phyloP scores from a whole-genome alignment of 2,797 vertebrate species.

The Acanthurus leucopareius region DNA sequence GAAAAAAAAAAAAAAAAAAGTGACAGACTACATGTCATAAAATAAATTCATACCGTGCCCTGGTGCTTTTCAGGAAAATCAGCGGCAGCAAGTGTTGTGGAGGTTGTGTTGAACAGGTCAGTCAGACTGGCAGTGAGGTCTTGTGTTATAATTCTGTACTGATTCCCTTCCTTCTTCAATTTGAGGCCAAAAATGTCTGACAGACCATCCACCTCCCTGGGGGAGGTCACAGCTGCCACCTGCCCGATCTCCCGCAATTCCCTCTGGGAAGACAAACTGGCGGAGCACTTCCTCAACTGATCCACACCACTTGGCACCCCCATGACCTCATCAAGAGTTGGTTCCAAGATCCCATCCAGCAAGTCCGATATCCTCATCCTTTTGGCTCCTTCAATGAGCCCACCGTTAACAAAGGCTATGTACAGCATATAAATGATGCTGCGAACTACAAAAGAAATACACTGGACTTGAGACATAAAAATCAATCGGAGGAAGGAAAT shows the following conservation, averaged over 20 bases:
- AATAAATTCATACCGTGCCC: constrained; percentile 70
- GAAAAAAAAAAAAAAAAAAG: background rate
- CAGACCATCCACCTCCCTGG: constrained; percentile 87
- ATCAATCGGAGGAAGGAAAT: constrained; percentile 84
- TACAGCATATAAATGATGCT: constrained; percentile 88
- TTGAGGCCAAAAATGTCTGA: constrained; percentile 95
- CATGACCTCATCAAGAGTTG: constrained; percentile 93
- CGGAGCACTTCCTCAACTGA: constrained; percentile 52
- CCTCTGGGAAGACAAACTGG: constrained; percentile 80
- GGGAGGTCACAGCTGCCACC: constrained; percentile 80
- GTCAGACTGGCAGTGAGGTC: constrained; percentile 89
- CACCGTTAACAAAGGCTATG: constrained; percentile 89
- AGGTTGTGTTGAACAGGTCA: constrained; percentile 84
- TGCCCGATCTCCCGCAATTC: constrained; percentile 79
- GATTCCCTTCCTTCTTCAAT: constrained; percentile 91
- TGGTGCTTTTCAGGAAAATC: constrained; percentile 72
- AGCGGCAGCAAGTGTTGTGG: constrained; percentile 13
- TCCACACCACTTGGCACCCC: constrained; percentile 83
- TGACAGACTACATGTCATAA: background rate
- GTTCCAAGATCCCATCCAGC: constrained; percentile 91
- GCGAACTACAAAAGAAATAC: constrained; percentile 76
- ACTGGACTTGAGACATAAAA: constrained; percentile 79
- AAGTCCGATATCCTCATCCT: constrained; percentile 90
- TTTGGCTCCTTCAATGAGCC: constrained; percentile 93
- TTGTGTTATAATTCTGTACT: constrained; percentile 89